Base-by-base conservation (phyloP, 2,797 vertebrate genomes). In the Urocyon cinereoargenteus region DNA sequence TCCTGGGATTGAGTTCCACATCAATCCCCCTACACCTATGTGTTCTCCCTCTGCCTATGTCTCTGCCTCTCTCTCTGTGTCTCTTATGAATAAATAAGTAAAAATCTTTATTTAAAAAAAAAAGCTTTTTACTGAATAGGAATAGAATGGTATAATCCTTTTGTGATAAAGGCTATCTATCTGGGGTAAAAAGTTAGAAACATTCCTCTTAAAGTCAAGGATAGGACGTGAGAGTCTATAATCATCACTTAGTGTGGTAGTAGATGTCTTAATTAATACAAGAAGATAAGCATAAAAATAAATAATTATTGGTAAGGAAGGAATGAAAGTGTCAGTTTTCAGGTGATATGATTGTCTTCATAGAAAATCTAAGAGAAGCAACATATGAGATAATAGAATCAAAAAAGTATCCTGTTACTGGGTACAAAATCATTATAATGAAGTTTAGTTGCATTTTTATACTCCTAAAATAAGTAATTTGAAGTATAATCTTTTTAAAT, bases 381-480 rank as follows among this genome's bases (percentile, higher is more conserved):
- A 36, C 26, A 88, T 28, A 40, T 36, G 61, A 53, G 15, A 51
- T 92, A 40, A 59, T 79, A 59, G 4, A 87, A 81, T 90, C 86
- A 86, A 36, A 87, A 70, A 93, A 93, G 7, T 24, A 49, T 78
- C 82, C 26, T 31, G 57, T 79, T 72, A 51, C 28, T 81, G 2
- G 19, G 75, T 55, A 19, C 11, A 62, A 64, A 21, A 22, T 72
- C 26, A 62, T 75, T 91, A 40, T 28, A 79, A 21, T 91, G 36
- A 86, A 94, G 61, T 62, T 91, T 73, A 73, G 81, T 49, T 89
- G 4, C 55, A 66, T 89, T 94, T 95, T 94, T 91, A 59, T 45
- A 45, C 18, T 64, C 12, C 12, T 53, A 49, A 66, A 90, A 31
- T 86, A 93, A 82, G 3, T 40, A 70, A 4, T 49, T 79, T 53